These are phyloP conservation scores for Leucoma salicis DNA, from an alignment of 2,888 invertebrate species.

Conservation along the genomic window DNA sequence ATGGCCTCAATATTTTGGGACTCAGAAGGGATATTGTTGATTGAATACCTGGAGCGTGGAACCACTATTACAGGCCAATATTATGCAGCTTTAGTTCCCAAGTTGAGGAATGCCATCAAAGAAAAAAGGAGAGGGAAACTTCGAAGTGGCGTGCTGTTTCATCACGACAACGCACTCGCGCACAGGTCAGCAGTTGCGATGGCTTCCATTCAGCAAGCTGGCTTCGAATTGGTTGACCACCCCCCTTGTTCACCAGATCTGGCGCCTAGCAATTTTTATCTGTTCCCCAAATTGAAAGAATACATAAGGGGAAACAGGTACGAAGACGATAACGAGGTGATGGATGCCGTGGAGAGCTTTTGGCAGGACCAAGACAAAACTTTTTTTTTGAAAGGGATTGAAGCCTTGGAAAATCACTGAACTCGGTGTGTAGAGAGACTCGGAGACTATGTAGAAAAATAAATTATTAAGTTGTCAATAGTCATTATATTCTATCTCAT, in stretches of 20 bases:
- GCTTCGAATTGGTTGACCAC: background rate
- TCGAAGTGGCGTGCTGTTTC: too few relatives aligned
- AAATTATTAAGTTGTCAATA: too few relatives aligned
- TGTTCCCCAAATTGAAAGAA: background rate
- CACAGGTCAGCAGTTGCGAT: constrained; percentile 1
- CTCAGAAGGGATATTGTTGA: too few relatives aligned
- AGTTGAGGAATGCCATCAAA: too few relatives aligned
- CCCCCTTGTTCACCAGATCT: background rate
- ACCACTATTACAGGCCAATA: too few relatives aligned
- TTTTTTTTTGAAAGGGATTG: background rate
- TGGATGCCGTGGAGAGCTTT: background rate
- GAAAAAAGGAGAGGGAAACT: too few relatives aligned
- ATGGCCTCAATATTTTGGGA: too few relatives aligned
- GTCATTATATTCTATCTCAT: too few relatives aligned
- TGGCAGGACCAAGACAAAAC: background rate
- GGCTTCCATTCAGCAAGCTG: constrained; percentile 1
- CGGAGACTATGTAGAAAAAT: too few relatives aligned
- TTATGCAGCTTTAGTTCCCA: too few relatives aligned
- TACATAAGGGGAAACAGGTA: background rate
- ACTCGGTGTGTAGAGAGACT: background rate
- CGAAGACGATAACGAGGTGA: background rate
- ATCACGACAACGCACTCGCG: background rate
- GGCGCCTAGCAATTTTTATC: background rate
- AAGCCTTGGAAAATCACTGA: background rate
- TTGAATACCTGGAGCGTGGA: too few relatives aligned